These are phyloP conservation scores for Leptocoma aspasia DNA, from an alignment of 2,113 vertebrate species.

Conservation along the genomic window DNA sequence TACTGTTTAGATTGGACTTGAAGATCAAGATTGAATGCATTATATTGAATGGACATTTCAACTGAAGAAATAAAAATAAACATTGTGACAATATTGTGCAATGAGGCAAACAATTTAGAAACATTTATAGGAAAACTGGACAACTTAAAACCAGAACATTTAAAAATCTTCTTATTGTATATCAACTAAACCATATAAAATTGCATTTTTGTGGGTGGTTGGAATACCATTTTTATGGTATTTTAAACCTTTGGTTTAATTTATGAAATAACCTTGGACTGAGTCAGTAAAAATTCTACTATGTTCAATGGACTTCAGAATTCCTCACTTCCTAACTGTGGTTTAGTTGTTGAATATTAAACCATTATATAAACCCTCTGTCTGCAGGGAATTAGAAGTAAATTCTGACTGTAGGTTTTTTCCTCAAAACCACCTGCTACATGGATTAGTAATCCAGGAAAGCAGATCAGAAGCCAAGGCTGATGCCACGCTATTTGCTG, in stretches of 20 bases:
- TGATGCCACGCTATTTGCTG: background rate
- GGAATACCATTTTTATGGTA: background rate
- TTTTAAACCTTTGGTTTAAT: background rate
- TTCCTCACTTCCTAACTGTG: background rate
- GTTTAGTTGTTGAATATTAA: conserved; percentile 13
- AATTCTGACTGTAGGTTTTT: background rate
- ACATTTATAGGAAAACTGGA: background rate
- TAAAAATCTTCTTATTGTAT: background rate
- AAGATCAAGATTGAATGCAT: background rate
- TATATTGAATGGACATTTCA: background rate
- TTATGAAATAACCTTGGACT: background rate
- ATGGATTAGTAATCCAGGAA: background rate
- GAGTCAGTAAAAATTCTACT: background rate
- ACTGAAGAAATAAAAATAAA: background rate
- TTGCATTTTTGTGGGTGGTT: background rate
- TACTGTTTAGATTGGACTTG: background rate
- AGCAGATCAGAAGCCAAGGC: background rate
- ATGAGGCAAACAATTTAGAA: background rate
- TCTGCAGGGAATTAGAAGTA: background rate
- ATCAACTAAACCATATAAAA: background rate
- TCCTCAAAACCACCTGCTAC: background rate
- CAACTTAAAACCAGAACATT: background rate
- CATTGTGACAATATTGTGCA: background rate
- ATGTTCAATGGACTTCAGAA: background rate
- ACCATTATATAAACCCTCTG: background rate